Conservation (phyloP, 2,888 invertebrate species). For the Apodemia duryi region DNA sequence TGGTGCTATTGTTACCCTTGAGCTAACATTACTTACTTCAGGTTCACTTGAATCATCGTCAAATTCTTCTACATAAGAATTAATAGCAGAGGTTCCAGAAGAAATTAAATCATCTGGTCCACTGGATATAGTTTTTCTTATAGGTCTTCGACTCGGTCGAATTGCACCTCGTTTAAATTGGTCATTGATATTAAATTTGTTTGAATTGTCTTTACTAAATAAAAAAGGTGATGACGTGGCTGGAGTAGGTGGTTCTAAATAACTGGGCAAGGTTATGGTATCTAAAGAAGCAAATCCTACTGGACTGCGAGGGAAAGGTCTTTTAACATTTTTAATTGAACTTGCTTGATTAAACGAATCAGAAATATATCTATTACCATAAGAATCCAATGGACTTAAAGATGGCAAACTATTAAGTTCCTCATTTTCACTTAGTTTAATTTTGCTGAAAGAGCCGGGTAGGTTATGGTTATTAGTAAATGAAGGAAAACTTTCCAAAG, state of each 20-base stretch:
- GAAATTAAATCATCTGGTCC: constrained; percentile 62
- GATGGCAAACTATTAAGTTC: constrained; percentile 40
- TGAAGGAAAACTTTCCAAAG: constrained; percentile 51
- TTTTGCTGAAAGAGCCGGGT: constrained; percentile 49
- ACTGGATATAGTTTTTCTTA: constrained; percentile 64
- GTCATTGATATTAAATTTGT: constrained; percentile 54
- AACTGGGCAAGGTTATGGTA: constrained; percentile 64
- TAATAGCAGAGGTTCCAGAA: constrained; percentile 63
- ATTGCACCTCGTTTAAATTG: constrained; percentile 61
- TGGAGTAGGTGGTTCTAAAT: constrained; percentile 69
- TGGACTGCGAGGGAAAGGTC: constrained; percentile 43
- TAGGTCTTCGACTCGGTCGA: constrained; percentile 61
- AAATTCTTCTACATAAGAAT: constrained; percentile 57
- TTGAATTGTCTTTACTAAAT: constrained; percentile 52
- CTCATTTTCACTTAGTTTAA: constrained; percentile 53
- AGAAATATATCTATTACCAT: constrained; percentile 64
- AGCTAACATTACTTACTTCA: constrained; percentile 41
- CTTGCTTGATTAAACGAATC: constrained; percentile 68
- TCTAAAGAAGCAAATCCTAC: constrained; percentile 42
- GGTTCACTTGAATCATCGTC: constrained; percentile 31
- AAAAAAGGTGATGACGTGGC: constrained; percentile 55
- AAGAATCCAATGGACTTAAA: constrained; percentile 59
- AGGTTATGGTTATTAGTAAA: constrained; percentile 60
- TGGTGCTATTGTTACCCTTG: constrained; percentile 56
- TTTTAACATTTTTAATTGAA: constrained; percentile 59